These are phyloP conservation scores for Plusia festucae DNA, from an alignment of 2,888 invertebrate genomes.

Conservation along the genomic window DNA sequence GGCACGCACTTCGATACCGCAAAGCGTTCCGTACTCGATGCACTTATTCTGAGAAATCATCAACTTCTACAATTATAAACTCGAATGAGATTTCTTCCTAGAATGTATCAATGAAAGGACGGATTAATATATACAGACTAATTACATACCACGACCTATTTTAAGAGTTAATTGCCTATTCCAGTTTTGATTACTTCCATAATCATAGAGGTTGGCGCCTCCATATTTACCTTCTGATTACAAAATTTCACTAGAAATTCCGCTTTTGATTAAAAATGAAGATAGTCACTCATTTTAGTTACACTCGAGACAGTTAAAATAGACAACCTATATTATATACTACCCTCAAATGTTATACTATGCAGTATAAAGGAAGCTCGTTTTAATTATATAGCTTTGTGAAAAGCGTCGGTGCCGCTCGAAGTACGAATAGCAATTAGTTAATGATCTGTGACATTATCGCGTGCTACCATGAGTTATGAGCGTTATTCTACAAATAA, in stretches of 20 bases:
- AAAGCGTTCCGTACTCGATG: slow-evolving; percentile 14
- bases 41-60: slow-evolving; percentile 27
- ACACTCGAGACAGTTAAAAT: background rate
- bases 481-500: slow-evolving; percentile 33
- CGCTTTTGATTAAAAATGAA: background rate
- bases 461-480: slow-evolving; percentile 38
- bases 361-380: no score
- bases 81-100: background rate
- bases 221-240: no score
- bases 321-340: no score
- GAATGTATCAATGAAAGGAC: background rate
- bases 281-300: background rate
- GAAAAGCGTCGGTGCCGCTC: slow-evolving; percentile 46
- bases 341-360: no score
- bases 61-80: background rate
- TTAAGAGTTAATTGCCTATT: slow-evolving; percentile 1
- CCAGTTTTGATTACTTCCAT: background rate
- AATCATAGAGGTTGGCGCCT: background rate
- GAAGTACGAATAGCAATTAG: slow-evolving; percentile 34
- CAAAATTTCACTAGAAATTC: background rate
- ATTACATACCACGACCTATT: slow-evolving; percentile 2
- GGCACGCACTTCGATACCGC: slow-evolving; percentile 12
- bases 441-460: slow-evolving; percentile 52
- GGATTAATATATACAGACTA: background rate
- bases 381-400: slow-evolving; percentile 27